Evolutionary conservation across 1,140 invertebrate species (phyloP).

Genomic region (Tenebrio molitor): DNA sequence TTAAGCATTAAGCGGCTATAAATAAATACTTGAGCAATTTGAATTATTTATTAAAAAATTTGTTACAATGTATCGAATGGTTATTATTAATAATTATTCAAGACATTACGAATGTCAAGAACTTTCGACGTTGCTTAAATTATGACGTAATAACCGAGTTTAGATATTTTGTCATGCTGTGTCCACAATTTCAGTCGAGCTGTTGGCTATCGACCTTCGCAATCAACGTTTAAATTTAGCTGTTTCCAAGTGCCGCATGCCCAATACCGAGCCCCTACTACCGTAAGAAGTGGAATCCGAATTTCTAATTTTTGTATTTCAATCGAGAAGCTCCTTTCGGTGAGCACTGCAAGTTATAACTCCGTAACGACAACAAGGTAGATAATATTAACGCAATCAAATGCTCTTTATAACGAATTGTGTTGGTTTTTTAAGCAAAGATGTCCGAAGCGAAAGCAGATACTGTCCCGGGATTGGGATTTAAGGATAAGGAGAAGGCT

Average conservation of each 20-base stretch:
- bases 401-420: too few species aligned
- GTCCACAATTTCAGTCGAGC: conserved; percentile 24
- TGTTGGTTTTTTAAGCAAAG: conserved; percentile 32
- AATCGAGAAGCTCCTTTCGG: conserved; percentile 6
- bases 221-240: conserved; percentile 11
- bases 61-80: conserved; percentile 15
- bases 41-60: conserved; percentile 41
- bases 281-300: conserved; percentile 35
- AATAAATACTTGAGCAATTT: background rate
- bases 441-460: conserved; percentile 64
- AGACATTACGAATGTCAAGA: conserved; percentile 48
- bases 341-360: conserved; percentile 47
- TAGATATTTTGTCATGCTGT: conserved; percentile 51
- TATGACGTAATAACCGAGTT: conserved; percentile 49
- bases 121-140: conserved; percentile 35
- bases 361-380: conserved; percentile 1
- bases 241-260: conserved; percentile 45
- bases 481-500: conserved; percentile 77
- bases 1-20: background rate
- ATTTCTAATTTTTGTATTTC: conserved; percentile 46
- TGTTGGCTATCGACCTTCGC: conserved; percentile 15
- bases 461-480: conserved; percentile 74
- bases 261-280: background rate
- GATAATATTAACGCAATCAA: too few species aligned
- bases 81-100: conserved; percentile 46